Base-by-base conservation (phyloP, 2,797 vertebrate species). In the Trachops cirrhosus region DNA sequence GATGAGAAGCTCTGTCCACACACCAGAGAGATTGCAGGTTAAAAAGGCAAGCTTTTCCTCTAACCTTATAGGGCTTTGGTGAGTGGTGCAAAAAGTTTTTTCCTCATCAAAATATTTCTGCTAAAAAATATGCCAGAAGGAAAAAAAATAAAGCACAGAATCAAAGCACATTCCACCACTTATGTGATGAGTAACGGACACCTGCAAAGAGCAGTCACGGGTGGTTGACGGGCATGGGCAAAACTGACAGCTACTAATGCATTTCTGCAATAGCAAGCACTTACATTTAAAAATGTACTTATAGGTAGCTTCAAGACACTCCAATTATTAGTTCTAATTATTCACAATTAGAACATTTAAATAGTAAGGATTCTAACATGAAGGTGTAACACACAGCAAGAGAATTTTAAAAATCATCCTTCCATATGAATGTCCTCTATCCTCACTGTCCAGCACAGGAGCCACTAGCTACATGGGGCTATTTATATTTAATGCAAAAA, bases 31-130 rank as follows among this genome's bases (percentile, higher is more conserved):
- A 34, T 5, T 7, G 16, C 10, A 11, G 62, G 32, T 52, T 15
- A 34, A n/a, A 73, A 86, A 44, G 14, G 32, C 77, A 59, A 68
- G 39, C 26, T 46, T 80, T 37, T 37, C 39, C 50, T 48, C 37
- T 59, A 41, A 48, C 21, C 41, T 62, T 62, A 22, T 10, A 82
- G 52, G 52, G 39, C 15, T 48, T 73, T 32, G 52, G 54, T 6
- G 26, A 22, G 54, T 4, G 26, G 22, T 14, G 2, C 39, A 67
- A 93, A 64, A 39, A 24, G 18, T 9, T 46, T 75, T 67, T 39
- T 71, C 9, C 11, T 92, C 37, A 71, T 64, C 48, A 80, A 89
- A 94, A 57, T 59, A 83, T 67, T 87, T 83, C 54, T 82, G 62
- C 41, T 52, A 11, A n/a, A 57, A 93, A 88, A 93, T 29, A 44